A percentile compares a stretch with the other conserved stretches of the same genome.
Evolutionary conservation across 2,888 invertebrate species (phyloP).

Genomic region (Coleophora deauratella): DNA sequence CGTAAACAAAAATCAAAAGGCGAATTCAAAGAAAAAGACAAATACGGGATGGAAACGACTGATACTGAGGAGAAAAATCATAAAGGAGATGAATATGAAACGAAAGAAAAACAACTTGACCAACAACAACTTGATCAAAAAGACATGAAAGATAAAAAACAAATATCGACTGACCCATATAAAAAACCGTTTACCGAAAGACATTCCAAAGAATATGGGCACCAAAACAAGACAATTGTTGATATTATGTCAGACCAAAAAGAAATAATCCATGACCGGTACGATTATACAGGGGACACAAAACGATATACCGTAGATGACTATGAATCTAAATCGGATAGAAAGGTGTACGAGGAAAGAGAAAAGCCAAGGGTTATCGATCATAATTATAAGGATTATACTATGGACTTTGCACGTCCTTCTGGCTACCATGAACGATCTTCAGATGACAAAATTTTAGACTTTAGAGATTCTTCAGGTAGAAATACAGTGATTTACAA

Average conservation of each 20-base stretch:
- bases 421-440: slow-evolving; percentile 38
- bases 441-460: slow-evolving; percentile 24
- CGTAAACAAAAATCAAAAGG: slow-evolving; percentile 1
- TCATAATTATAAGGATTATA: slow-evolving; percentile 39
- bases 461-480: slow-evolving; percentile 19
- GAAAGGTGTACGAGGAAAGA: slow-evolving; percentile 19
- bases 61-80: slow-evolving; percentile 13
- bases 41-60: background rate
- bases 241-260: background rate
- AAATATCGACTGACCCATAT: slow-evolving; percentile 5
- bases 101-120: slow-evolving; percentile 9
- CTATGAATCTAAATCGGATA: slow-evolving; percentile 1
- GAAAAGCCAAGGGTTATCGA: slow-evolving; percentile 35
- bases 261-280: background rate
- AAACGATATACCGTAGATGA: background rate
- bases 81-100: slow-evolving; percentile 7
- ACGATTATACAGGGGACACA: too few relatives aligned
- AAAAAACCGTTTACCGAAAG: slow-evolving; percentile 2
- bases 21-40: background rate
- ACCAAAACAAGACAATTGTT: background rate
- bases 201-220: background rate
- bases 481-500: slow-evolving; percentile 35
- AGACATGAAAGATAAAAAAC: slow-evolving; percentile 13
- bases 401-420: slow-evolving; percentile 44
- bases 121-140: slow-evolving; percentile 1